phyloP scores from a whole-genome alignment of 2,797 vertebrate species.

The Cottoperca gobio region DNA sequence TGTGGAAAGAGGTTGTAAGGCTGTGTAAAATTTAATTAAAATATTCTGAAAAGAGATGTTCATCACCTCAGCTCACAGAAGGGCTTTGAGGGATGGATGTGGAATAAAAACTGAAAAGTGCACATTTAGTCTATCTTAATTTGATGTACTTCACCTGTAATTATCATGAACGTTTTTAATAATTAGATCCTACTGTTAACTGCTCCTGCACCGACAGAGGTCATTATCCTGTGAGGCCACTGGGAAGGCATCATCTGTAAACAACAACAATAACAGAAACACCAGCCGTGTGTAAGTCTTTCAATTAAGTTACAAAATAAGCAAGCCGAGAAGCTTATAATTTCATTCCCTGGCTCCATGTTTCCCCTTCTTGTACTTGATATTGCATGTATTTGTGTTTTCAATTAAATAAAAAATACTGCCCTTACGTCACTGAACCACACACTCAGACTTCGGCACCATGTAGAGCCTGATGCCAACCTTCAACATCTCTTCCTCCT shows the following conservation, averaged over 20 bases:
- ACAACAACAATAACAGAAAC: neutral
- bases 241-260: neutral
- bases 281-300: neutral
- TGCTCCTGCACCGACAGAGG: neutral
- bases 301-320: neutral
- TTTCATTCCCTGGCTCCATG: too few species aligned
- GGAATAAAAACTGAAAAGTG: neutral
- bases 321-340: neutral
- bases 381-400: neutral
- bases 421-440: neutral
- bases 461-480: neutral
- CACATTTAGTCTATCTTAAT: too few species aligned
- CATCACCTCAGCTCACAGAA: slow-evolving; percentile 4
- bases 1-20: slow-evolving; percentile 19
- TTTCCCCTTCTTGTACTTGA: neutral
- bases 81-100: neutral
- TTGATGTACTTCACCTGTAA: neutral
- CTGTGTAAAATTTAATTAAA: slow-evolving; percentile 31
- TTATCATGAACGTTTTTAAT: neutral
- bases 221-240: neutral
- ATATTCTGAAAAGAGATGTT: slow-evolving; percentile 21
- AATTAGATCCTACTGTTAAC: neutral
- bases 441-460: neutral
- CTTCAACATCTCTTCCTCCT: neutral
- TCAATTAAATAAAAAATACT: neutral